Evolutionary conservation across 2,797 vertebrate species (phyloP), one percentile per base, ranked within the genome.

Genomic region (Enteromius fasciolatus): DNA sequence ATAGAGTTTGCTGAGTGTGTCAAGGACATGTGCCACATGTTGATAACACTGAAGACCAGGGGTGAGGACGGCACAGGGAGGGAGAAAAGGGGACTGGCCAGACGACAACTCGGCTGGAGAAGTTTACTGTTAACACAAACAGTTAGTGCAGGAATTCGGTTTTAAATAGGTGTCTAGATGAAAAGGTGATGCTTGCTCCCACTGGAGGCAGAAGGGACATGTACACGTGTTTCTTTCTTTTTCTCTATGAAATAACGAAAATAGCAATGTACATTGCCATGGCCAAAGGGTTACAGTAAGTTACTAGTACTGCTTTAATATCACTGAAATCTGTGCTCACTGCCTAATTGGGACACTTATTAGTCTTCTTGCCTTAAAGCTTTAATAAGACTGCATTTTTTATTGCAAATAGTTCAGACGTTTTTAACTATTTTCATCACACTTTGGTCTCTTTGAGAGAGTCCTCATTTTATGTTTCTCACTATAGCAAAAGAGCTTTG

Each of bases 11-110:
- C 95, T 94, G 91, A 94, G 94, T 94, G 93, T 94, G 94, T 97
- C 96, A 97, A 94, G 95, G 96, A 97, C 96, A 97, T 96, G 95
- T 96, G 95, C 94, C 96, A 97, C 96, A 97, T 96, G 96, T 96
- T 97, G 96, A 96, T 95, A 93, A 93, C 90, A 92, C 94, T 90
- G 92, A 93, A 92, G 92, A 94, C 93, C 94, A 93, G 94, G 92
- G 78, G 79, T 86, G 86, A 90, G 84, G 74, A 85, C 67, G 83
- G 84, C 78, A 81, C 90, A 86, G 90, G 86, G 74, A 66, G 78
- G 25, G 66, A 57, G 68, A 77, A 92, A 90, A 89, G 80, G 86
- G 89, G 85, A 82, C 92, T 92, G 91, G 93, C 92, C 92, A 90
- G 88, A 89, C 89, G 86, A 85, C 86, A 87, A 92, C 93, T 83